Percentiles rank a stretch among this genome's conserved stretches.
These are phyloP conservation scores for Microctenopoma steveboyesi DNA, from an alignment of 2,797 vertebrate genomes.

Conservation along the genomic window DNA sequence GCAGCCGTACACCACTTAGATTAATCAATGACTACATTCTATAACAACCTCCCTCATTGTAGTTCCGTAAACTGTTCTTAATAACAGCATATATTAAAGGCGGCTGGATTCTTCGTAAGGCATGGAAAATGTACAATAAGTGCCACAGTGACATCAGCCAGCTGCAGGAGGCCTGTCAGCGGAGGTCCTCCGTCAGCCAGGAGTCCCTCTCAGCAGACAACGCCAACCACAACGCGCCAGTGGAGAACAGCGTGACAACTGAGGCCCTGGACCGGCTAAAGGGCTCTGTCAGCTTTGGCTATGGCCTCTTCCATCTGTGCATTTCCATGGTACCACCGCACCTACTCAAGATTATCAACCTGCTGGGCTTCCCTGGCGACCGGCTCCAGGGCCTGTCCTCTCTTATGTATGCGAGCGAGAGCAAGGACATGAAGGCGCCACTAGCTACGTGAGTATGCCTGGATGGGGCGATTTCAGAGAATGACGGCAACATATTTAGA, in stretches of 20 bases:
- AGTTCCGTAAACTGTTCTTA: constrained; percentile 3
- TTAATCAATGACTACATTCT: not conserved
- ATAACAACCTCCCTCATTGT: not conserved
- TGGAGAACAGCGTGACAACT: constrained; percentile 71
- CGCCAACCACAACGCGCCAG: constrained; percentile 90
- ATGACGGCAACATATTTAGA: not conserved
- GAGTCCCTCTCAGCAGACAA: constrained; percentile 88
- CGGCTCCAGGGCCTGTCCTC: constrained; percentile 96
- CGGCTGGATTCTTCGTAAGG: constrained; percentile 99
- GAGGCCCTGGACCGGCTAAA: constrained; percentile 96
- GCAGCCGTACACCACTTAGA: not conserved
- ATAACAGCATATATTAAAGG: constrained; percentile 97
- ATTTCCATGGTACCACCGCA: constrained; percentile 99
- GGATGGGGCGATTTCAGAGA: not conserved
- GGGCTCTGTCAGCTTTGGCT: constrained; percentile 99
- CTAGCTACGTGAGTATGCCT: constrained; percentile 96
- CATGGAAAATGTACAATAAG: constrained; percentile 99
- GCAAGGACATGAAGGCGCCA: constrained; percentile 99
- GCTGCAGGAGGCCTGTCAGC: constrained; percentile 91
- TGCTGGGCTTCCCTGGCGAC: constrained; percentile 98
- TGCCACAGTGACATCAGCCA: constrained; percentile 97
- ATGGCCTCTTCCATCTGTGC: constrained; percentile 99
- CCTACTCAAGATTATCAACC: constrained; percentile 99
- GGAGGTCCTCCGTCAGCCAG: constrained; percentile 80
- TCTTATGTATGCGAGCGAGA: constrained; percentile 97